Conservation (phyloP, 2,113 vertebrate genomes). For the Ptychochromis oligacanthus region DNA sequence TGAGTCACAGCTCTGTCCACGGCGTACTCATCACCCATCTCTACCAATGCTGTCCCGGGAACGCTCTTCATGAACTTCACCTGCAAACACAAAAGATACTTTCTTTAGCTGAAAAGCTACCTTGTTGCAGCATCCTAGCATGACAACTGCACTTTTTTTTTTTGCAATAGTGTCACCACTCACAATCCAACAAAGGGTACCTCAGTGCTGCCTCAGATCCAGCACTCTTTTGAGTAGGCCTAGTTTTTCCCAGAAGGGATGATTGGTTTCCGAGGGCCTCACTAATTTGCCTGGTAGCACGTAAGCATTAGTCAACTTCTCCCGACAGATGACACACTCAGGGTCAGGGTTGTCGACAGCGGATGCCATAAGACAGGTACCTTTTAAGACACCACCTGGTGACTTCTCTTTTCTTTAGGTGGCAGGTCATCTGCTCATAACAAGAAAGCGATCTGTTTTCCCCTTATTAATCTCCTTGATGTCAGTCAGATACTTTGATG, state of each 20-base stretch:
- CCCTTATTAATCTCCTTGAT: background rate
- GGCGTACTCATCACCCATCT: slow-evolving; percentile 96
- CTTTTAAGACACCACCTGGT: background rate
- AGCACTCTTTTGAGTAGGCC: too few relatives aligned
- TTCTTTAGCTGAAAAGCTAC: background rate
- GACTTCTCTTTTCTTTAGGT: background rate
- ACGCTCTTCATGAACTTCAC: slow-evolving; percentile 99
- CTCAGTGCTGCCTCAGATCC: too few relatives aligned
- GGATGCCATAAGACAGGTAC: too few relatives aligned
- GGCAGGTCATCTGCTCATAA: background rate
- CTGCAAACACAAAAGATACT: slow-evolving; percentile 63
- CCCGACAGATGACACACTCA: too few relatives aligned
- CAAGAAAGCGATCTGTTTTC: background rate
- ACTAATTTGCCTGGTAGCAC: too few relatives aligned
- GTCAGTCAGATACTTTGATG: background rate
- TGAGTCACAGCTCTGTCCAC: slow-evolving; percentile 95
- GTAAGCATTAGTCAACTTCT: background rate
- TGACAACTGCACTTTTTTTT: background rate
- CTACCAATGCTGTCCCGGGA: slow-evolving; percentile 91
- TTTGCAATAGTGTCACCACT: background rate
- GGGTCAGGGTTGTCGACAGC: background rate
- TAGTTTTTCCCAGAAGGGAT: too few relatives aligned
- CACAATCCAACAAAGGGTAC: too few relatives aligned
- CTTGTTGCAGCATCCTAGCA: background rate
- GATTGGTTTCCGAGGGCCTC: too few relatives aligned